Percentiles rank a stretch among this genome's conserved stretches.
Evolutionary conservation across 2,888 invertebrate genomes (phyloP).

Genomic region (Baronia brevicornis): DNA sequence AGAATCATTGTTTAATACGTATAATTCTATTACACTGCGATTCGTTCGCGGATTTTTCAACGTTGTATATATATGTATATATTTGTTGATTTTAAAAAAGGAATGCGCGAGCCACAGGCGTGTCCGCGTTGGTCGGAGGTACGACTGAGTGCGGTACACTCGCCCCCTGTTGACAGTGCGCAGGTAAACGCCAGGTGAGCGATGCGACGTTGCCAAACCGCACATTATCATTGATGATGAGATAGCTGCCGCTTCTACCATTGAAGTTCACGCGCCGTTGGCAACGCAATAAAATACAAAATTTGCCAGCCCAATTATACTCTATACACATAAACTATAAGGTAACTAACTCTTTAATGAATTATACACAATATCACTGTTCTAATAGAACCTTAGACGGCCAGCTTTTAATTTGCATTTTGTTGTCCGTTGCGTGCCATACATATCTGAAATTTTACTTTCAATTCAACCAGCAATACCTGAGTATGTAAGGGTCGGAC

Average conservation of each 20-base stretch:
- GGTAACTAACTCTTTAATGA: constrained; percentile 34
- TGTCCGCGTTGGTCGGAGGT: constrained; percentile 53
- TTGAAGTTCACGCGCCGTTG: constrained; percentile 49
- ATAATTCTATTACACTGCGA: neutral
- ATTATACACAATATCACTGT: constrained; percentile 24
- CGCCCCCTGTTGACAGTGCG: constrained; percentile 70
- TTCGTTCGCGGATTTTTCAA: constrained; percentile 1
- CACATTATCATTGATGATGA: constrained; percentile 70
- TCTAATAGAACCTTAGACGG: too few species aligned
- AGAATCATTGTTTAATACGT: constrained; percentile 5
- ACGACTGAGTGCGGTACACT: constrained; percentile 56
- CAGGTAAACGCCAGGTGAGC: constrained; percentile 72
- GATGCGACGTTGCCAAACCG: constrained; percentile 72
- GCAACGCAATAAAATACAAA: constrained; percentile 42
- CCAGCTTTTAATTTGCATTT: too few species aligned
- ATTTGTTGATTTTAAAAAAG: constrained; percentile 34
- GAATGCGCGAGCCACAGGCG: constrained; percentile 43
- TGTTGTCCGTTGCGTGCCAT: too few species aligned
- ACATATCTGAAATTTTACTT: too few species aligned
- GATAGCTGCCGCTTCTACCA: constrained; percentile 50
- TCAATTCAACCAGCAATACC: too few species aligned
- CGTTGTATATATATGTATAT: neutral
- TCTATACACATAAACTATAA: constrained; percentile 23
- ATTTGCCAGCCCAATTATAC: constrained; percentile 19
- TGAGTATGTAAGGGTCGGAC: too few species aligned